Base-by-base conservation (phyloP, 2,888 invertebrate species). In the Willowsia nigromaculata region DNA sequence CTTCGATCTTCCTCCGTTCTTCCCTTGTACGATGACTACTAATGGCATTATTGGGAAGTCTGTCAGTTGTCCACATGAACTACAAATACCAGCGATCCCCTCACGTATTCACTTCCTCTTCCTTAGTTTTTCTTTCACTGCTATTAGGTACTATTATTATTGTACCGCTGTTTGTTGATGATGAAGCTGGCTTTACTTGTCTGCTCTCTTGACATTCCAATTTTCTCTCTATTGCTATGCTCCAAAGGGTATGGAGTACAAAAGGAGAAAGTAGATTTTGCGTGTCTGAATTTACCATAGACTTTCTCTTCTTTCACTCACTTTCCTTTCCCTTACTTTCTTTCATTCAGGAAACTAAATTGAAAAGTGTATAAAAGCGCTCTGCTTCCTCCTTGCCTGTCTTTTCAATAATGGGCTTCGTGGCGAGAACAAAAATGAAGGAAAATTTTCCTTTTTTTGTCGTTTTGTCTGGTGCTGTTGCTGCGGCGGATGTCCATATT, bases 131-230 rank as follows among this genome's bases (percentile, higher is more conserved):
- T 47, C 43, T 22, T 43, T 74, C 27, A 22, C 59, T 50, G 3
- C 65, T 30, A n/a, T 65, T 30, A 65, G 25, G 3, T 65, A 27
- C 40, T 22, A 50, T 83, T 83, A 18, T 27, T 62, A n/a, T n/a
- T 62, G 33, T 59, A 11, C 9, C 7, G 62, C 30, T 47, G 33
- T 33, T 30, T 18, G 30, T 65, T 33, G 65, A 68, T 9, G 68
- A 13, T 80, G 53, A n/a, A 27, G 15, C 27, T 33, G 56, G 78
- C 56, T 80, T 33, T 76, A 50, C 78, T 80, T 80, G 78, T 80
- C 78, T 80, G 40, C 40, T 84, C 43, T 27, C 30, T 37, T 84
- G 84, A 84, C 84, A 84, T 84, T 84, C 84, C 84, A 84, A 71
- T 84, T 84, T 84, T 74, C 71, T 84, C 37, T 13, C 47, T 27